phyloP scores from a whole-genome alignment of 1,140 invertebrate species.

The Drosophila tani region DNA sequence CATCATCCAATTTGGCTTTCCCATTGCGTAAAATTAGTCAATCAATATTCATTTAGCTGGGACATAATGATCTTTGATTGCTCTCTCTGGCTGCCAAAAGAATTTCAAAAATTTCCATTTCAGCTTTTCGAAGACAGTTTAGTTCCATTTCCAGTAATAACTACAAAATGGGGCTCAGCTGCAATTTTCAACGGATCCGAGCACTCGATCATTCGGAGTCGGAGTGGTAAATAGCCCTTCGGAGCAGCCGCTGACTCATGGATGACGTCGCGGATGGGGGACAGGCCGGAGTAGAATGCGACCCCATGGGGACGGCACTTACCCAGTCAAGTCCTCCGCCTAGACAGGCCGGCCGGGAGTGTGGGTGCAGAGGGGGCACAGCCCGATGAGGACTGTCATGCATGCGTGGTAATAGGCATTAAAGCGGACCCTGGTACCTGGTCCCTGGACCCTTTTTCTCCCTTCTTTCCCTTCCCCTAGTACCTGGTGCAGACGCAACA shows the following conservation, averaged over 20 bases:
- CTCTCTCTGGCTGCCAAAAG: conserved; percentile 12
- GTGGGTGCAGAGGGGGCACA: conserved; percentile 36
- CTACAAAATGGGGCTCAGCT: conserved; percentile 26
- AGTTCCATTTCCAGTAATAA: conserved; percentile 42
- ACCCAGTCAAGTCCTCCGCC: conserved; percentile 61
- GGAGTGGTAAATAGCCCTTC: conserved; percentile 42
- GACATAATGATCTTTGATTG: conserved; percentile 46
- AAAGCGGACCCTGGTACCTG: conserved; percentile 46
- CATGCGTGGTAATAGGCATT: conserved; percentile 80
- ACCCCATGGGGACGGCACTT: conserved; percentile 58
- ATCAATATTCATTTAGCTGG: conserved; percentile 32
- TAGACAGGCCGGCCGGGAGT: conserved; percentile 50
- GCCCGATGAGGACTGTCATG: conserved; percentile 58
- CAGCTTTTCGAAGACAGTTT: conserved; percentile 15
- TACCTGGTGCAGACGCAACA: conserved; percentile 33
- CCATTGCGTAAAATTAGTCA: conserved; percentile 20
- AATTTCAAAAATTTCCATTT: conserved; percentile 46
- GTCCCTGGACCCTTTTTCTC: conserved; percentile 12
- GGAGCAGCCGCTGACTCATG: conserved; percentile 33
- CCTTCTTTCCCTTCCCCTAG: not conserved
- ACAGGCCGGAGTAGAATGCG: conserved; percentile 28
- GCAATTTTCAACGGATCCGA: conserved; percentile 40
- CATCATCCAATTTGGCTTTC: conserved; percentile 3
- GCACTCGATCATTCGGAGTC: conserved; percentile 36
- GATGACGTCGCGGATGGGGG: not conserved